These are phyloP conservation scores for Pseudochirops corinnae DNA, from an alignment of 2,797 vertebrate genomes.

Conservation along the genomic window DNA sequence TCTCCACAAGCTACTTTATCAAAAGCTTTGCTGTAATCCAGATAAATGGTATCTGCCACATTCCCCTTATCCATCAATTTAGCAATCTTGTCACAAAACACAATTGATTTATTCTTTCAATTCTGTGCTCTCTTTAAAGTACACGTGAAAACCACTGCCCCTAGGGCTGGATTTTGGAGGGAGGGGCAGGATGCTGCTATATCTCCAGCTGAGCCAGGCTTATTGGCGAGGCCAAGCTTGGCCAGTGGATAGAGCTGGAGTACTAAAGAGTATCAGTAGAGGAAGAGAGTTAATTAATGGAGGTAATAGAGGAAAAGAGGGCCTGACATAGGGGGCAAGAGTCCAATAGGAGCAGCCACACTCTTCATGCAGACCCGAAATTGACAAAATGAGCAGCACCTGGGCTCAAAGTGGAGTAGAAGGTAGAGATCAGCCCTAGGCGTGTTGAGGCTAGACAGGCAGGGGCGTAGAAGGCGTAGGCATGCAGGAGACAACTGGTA, in stretches of 20 bases:
- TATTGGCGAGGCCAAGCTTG: not conserved
- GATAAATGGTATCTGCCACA: not conserved
- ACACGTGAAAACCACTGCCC: not conserved
- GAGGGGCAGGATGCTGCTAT: not conserved
- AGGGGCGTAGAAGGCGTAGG: not conserved
- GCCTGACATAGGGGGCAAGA: not conserved
- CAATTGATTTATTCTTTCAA: not conserved
- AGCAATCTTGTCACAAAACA: not conserved
- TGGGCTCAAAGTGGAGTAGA: not conserved
- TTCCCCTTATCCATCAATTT: not conserved
- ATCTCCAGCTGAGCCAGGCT: not conserved
- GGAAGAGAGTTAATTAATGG: not conserved
- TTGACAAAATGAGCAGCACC: not conserved
- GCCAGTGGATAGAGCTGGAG: too few species aligned
- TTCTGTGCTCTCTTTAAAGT: not conserved
- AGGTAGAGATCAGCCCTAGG: not conserved
- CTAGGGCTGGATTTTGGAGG: not conserved
- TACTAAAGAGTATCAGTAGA: too few species aligned
- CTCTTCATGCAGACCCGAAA: not conserved
- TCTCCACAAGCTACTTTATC: not conserved
- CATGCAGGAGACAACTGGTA: not conserved
- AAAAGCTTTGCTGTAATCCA: not conserved
- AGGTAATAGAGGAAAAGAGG: not conserved
- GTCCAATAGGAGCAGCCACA: not conserved
- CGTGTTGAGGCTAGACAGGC: not conserved